Evolutionary conservation across 2,888 invertebrate genomes (phyloP), one percentile per base, ranked within the genome.

Genomic region (Boloria euphrosyne): DNA sequence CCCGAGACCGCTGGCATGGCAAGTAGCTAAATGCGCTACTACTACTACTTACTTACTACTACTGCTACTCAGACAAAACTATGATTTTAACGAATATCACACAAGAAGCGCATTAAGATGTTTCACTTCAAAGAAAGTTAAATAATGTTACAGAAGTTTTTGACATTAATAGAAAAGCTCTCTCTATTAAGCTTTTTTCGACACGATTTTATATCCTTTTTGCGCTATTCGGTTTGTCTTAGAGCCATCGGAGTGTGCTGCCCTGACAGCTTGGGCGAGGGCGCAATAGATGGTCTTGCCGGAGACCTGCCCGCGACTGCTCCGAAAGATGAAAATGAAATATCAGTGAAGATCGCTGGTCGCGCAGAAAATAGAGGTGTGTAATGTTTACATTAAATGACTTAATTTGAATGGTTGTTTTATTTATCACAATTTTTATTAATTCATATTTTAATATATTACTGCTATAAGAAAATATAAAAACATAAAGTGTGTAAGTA

Each of bases 211-310:
- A 10, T 38, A 7, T 7, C 7, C 31, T 10, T 50, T 22, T 50
- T 13, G 4, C 5, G 3, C 13, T 22, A 18, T 13, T n/a, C 7
- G 14, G 3, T n/a, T 46, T 59, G 53, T 44, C 6, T 2, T 62
- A 83, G 85, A 43, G 76, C 94, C 49, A 93, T 96, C 63, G 96
- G 96, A n/a, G 94, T 95, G 16, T 97, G 96, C 78, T 96, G 96
- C 75, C 95, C 95, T 0, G 94, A 95, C 62, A 88, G 73, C 71
- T 74, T 83, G 2, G 74, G 67, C 68, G 82, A 65, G 77, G 85
- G 73, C 69, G 90, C 75, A 70, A 81, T 76, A 58, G 89, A 90
- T 61, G 85, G 93, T 0, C 82, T 94, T 43, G 94, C 93, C 1
- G 93, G 93, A 3, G 93, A 91, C 57, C 77, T 92, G 13, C 92